phyloP scores from a whole-genome alignment of 2,113 vertebrate species.

The Paradoxurus hermaphroditus region DNA sequence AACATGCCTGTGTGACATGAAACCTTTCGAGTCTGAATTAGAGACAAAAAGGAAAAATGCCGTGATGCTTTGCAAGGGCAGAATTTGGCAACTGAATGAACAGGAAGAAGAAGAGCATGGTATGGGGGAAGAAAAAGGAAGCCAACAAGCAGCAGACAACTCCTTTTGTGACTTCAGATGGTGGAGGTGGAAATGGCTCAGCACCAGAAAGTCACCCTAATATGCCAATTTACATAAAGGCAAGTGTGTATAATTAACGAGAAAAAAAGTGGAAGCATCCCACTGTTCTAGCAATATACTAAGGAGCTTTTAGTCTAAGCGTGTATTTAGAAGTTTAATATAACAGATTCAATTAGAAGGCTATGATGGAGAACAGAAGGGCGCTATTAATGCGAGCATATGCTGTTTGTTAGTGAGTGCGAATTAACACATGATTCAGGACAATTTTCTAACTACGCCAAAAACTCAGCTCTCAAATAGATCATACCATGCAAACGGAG shows the following conservation, averaged over 20 bases:
- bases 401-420: constrained; percentile 58
- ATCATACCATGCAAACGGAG: constrained; percentile 19
- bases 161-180: constrained; percentile 26
- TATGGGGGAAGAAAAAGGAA: neutral
- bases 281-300: neutral
- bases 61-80: neutral
- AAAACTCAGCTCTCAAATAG: constrained; percentile 22
- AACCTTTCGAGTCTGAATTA: neutral
- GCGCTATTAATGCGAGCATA: constrained; percentile 46
- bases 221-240: neutral
- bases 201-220: constrained; percentile 12
- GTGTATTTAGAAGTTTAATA: neutral
- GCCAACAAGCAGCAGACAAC: neutral
- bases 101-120: neutral
- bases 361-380: constrained; percentile 30
- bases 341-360: neutral
- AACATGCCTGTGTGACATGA: neutral
- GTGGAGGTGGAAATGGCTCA: neutral
- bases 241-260: neutral
- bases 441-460: constrained; percentile 39
- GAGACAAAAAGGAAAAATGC: neutral
- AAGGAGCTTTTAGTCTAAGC: neutral
- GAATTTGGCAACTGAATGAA: neutral
- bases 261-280: neutral
- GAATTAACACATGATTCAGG: constrained; percentile 53